These are phyloP conservation scores for Pterocles orientalis DNA, from an alignment of 2,113 vertebrate genomes.

Conservation along the genomic window DNA sequence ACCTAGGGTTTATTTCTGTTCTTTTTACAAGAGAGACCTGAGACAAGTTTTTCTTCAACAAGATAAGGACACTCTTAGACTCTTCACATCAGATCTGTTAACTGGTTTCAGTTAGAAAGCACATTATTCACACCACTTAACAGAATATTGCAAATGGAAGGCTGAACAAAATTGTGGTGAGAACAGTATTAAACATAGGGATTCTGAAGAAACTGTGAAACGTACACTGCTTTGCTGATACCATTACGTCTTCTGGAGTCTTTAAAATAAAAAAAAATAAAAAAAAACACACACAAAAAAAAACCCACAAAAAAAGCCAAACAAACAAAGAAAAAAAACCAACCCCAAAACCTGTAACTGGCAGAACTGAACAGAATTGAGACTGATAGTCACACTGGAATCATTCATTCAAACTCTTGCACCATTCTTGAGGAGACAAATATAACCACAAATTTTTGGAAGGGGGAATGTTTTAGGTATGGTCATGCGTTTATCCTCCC, in stretches of 20 bases:
- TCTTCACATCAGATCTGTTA: not conserved
- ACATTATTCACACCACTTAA: not conserved
- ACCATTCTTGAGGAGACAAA: not conserved
- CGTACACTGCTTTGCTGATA: not conserved
- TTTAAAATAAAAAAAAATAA: not conserved
- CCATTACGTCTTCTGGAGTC: not conserved
- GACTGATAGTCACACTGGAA: not conserved
- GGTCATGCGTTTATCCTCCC: not conserved
- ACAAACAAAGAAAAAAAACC: too few species aligned
- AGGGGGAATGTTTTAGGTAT: not conserved
- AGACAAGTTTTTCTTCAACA: not conserved
- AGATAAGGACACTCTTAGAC: not conserved
- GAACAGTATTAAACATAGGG: not conserved
- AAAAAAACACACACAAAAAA: too few species aligned
- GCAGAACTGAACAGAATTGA: not conserved
- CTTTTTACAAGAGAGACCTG: not conserved
- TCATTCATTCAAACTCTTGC: not conserved
- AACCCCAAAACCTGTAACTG: not conserved
- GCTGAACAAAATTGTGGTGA: not conserved
- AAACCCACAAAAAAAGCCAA: too few species aligned
- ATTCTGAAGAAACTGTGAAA: not conserved
- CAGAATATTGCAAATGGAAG: not conserved
- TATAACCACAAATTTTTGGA: not conserved
- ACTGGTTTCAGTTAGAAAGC: not conserved
- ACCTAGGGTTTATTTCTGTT: not conserved